Conservation (phyloP, 2,797 vertebrate genomes). For the Sebastes trivittatus region DNA sequence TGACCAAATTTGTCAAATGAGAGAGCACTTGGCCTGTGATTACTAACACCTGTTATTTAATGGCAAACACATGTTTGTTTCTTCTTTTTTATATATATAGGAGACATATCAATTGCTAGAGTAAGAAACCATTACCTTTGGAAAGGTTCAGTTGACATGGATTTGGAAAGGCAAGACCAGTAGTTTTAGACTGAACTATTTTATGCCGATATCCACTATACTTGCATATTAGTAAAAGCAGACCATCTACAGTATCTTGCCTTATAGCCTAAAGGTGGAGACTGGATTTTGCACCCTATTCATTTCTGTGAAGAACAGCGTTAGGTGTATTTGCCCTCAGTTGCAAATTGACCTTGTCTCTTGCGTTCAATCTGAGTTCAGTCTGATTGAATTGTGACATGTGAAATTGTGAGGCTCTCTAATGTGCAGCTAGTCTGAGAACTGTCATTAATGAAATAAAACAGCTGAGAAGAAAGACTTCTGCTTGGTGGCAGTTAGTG, state of each 20-base stretch:
- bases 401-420: not conserved
- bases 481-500: not conserved
- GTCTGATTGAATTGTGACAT: too few relatives aligned
- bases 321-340: not conserved
- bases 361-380: not conserved
- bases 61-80: not conserved
- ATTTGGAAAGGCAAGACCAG: not conserved
- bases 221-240: not conserved
- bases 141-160: not conserved
- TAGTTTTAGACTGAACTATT: not conserved
- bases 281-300: not conserved
- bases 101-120: too few relatives aligned
- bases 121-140: not conserved
- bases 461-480: not conserved
- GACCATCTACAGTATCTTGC: not conserved
- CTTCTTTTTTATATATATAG: not conserved
- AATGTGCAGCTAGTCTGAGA: not conserved
- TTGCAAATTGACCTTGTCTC: not conserved
- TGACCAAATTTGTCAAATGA: too few relatives aligned
- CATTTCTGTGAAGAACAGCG: not conserved
- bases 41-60: slow-evolving; percentile 11
- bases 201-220: not conserved
- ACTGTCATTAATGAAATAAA: not conserved
- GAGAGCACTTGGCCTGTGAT: not conserved
- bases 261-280: not conserved